Evolutionary conservation across 1,140 invertebrate species (phyloP).

Genomic region (Mizuhopecten yessoensis): DNA sequence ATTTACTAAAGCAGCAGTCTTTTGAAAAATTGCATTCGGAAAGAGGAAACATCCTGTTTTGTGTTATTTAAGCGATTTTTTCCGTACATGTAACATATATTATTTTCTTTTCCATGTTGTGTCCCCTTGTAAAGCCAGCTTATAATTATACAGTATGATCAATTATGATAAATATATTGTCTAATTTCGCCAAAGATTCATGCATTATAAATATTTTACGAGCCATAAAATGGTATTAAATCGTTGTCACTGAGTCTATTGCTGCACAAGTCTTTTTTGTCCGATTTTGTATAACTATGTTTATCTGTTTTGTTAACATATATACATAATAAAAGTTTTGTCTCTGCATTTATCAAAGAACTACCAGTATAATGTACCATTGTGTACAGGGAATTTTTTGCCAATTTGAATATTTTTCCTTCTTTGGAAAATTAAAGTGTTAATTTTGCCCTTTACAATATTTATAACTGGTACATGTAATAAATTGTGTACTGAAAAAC

Average conservation of each 20-base stretch:
- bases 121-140: background rate
- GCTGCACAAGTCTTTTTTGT: background rate
- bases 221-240: background rate
- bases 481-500: too few relatives aligned
- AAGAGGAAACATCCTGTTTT: background rate
- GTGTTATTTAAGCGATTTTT: background rate
- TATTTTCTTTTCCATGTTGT: background rate
- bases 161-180: background rate
- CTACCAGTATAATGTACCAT: background rate
- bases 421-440: background rate
- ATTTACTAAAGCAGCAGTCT: too few relatives aligned
- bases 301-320: background rate
- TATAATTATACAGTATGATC: background rate
- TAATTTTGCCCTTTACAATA: background rate
- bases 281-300: background rate
- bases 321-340: background rate
- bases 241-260: too few relatives aligned
- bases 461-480: background rate
- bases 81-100: background rate
- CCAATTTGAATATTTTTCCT: background rate
- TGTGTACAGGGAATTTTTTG: background rate
- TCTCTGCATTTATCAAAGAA: background rate
- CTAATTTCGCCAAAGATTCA: constrained; percentile 38
- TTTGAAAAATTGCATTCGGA: too few relatives aligned
- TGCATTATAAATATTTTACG: background rate